A percentile compares a stretch with the other conserved stretches of the same genome.
Evolutionary conservation across 2,888 invertebrate species (phyloP).

Genomic region (Apamea epomidion): DNA sequence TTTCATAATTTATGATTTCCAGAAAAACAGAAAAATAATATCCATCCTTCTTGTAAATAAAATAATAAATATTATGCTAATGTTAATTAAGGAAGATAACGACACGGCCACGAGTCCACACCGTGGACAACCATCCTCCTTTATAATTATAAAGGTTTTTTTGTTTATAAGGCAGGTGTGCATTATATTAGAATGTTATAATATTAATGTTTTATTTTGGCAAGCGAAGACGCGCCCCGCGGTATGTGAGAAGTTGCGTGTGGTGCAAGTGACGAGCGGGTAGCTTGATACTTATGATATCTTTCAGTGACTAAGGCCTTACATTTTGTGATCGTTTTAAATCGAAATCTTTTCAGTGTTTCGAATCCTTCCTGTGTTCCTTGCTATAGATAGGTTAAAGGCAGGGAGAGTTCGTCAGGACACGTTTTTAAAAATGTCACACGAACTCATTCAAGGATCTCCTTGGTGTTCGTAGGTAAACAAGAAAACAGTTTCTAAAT

Average conservation of each 20-base stretch:
- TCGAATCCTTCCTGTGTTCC: no score
- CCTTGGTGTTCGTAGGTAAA: background rate
- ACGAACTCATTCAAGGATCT: background rate
- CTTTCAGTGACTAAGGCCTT: background rate
- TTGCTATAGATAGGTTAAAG: background rate
- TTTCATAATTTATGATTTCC: background rate
- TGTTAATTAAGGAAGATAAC: slow-evolving; percentile 58
- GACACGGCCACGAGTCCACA: slow-evolving; percentile 30
- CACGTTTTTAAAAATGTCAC: background rate
- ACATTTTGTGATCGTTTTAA: background rate
- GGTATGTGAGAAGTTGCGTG: slow-evolving; percentile 60
- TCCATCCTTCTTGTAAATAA: background rate
- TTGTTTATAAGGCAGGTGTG: slow-evolving; percentile 80
- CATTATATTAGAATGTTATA: slow-evolving; percentile 81
- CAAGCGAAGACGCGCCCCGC: slow-evolving; percentile 81
- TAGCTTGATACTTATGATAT: background rate
- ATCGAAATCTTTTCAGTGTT: background rate
- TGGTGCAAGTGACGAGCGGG: slow-evolving; percentile 57
- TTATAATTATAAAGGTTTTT: slow-evolving; percentile 69
- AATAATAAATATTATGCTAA: slow-evolving; percentile 52
- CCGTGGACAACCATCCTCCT: slow-evolving; percentile 66
- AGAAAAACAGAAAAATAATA: background rate
- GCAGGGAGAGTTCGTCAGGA: background rate
- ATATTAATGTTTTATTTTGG: slow-evolving; percentile 90
- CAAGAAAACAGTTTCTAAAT: background rate